A percentile compares a stretch with the other conserved stretches of the same genome.
phyloP scores from a whole-genome alignment of 2,888 invertebrate species.

The Callyntrura guangdongensis region DNA sequence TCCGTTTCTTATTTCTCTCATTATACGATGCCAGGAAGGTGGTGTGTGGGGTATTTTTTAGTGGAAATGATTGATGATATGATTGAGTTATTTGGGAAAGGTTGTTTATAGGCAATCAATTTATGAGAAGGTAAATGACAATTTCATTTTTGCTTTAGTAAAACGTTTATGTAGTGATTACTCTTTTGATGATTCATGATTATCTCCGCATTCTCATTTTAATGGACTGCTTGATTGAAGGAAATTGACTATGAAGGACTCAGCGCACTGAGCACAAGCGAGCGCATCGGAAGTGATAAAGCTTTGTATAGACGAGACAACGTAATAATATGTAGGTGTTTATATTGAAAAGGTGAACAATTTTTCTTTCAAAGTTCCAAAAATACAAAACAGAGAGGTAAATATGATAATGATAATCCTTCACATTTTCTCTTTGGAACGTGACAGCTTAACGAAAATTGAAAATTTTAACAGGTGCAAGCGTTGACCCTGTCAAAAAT shows the following conservation, averaged over 20 bases:
- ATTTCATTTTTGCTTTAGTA: neutral
- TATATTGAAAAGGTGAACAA: neutral
- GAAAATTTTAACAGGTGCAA: no score
- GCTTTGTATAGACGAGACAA: no score
- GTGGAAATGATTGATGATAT: slow-evolving; percentile 30
- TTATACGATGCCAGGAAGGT: neutral
- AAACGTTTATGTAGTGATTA: neutral
- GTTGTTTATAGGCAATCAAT: neutral
- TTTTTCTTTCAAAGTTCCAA: neutral
- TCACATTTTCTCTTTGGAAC: neutral
- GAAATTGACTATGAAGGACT: neutral
- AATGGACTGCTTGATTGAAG: neutral
- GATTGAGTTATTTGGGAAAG: neutral
- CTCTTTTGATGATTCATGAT: neutral
- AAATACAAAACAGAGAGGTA: no score
- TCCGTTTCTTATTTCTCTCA: neutral
- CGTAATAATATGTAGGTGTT: no score
- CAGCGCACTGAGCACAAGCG: no score
- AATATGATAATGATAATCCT: neutral
- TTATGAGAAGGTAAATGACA: neutral
- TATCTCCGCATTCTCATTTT: neutral
- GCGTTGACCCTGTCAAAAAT: no score
- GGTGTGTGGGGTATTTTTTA: neutral
- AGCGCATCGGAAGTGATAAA: no score
- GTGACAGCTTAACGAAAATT: no score